Conservation (phyloP, 1,140 invertebrate species). For the Dinoponera quadriceps region DNA sequence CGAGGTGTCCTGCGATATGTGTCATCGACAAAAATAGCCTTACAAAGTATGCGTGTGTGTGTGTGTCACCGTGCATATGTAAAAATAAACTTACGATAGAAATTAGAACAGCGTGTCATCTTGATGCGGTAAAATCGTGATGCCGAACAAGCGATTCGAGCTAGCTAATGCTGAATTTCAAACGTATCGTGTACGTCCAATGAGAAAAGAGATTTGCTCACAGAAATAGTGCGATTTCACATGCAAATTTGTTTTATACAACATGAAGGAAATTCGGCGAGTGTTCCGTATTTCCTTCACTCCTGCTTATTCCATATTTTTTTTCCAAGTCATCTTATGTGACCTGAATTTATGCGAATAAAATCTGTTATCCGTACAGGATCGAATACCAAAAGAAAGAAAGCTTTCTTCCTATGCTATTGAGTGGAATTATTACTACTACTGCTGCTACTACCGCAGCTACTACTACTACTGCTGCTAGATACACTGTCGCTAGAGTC, state of each 20-base stretch:
- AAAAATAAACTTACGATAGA: constrained; percentile 30
- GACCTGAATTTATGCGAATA: neutral
- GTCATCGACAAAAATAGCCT: neutral
- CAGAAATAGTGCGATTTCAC: constrained; percentile 15
- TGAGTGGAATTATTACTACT: constrained; percentile 58
- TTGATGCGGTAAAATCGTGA: constrained; percentile 1
- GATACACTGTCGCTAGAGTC: constrained; percentile 74
- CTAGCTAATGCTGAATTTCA: no score
- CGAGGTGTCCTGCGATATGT: neutral
- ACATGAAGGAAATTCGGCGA: no score
- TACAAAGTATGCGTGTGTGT: neutral
- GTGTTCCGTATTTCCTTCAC: neutral
- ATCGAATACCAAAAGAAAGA: neutral
- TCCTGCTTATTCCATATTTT: neutral
- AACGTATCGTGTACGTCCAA: no score
- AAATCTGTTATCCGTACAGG: neutral
- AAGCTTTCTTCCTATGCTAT: constrained; percentile 11
- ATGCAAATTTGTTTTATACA: constrained; percentile 3
- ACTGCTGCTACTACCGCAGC: constrained; percentile 63
- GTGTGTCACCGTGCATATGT: neutral
- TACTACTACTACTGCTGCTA: constrained; percentile 72
- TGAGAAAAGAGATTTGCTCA: neutral
- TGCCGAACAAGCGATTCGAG: neutral
- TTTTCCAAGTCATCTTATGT: neutral
- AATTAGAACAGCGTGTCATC: constrained; percentile 1